A percentile compares a stretch with the other conserved stretches of the same genome.
Conservation (phyloP, 1,140 invertebrate genomes). For the Zaprionus camerounensis region DNA sequence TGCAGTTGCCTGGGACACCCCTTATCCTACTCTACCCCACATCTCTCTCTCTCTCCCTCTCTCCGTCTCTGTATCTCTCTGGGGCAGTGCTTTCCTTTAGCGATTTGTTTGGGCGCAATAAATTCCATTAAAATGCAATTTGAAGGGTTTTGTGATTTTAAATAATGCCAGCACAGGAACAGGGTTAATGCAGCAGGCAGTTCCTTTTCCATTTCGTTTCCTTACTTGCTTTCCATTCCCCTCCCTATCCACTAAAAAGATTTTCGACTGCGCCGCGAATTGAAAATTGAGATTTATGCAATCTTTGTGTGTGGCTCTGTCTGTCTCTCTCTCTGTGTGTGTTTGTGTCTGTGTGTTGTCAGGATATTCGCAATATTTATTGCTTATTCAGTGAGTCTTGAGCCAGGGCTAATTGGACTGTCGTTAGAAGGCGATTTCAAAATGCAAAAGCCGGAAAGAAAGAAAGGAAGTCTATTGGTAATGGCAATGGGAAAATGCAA, state of each 20-base stretch:
- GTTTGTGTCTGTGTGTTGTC: conserved; percentile 2
- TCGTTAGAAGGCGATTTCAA: conserved; percentile 12
- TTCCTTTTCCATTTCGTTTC: conserved; percentile 17
- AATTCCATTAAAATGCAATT: conserved; percentile 83
- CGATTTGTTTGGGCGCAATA: conserved; percentile 75
- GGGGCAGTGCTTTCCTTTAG: conserved; percentile 11
- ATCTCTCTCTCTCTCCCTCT: neutral
- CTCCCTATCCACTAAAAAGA: conserved; percentile 32
- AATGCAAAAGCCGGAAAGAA: neutral
- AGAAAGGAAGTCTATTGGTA: neutral
- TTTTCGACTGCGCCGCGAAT: conserved; percentile 27
- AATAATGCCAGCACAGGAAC: conserved; percentile 66
- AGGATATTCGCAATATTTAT: conserved; percentile 42
- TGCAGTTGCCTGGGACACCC: conserved; percentile 56
- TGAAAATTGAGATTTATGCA: conserved; percentile 69
- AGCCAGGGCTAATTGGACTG: conserved; percentile 30
- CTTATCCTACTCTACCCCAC: neutral
- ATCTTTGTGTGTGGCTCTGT: conserved; percentile 19
- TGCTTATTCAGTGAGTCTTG: conserved; percentile 11
- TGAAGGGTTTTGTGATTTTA: conserved; percentile 81
- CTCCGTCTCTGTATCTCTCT: neutral
- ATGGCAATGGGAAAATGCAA: neutral
- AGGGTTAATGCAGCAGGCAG: conserved; percentile 65
- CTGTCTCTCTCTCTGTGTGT: neutral
- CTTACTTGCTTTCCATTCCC: conserved; percentile 1